These are phyloP conservation scores for Alfaro cultratus DNA, from an alignment of 2,797 vertebrate genomes.

Conservation along the genomic window DNA sequence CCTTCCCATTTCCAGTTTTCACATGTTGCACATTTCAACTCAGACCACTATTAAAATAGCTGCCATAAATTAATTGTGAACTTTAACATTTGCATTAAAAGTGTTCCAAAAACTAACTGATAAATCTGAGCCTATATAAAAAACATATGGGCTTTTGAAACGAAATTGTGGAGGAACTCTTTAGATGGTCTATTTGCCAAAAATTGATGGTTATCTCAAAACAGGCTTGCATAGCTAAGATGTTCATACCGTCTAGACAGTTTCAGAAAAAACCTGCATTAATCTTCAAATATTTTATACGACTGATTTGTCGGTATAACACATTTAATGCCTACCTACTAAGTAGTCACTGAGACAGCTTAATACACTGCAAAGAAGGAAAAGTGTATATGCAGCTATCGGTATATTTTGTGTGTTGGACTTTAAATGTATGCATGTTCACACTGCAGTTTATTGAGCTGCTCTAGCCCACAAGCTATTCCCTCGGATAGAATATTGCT, in stretches of 20 bases:
- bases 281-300: background rate
- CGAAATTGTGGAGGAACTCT: background rate
- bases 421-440: constrained; percentile 8
- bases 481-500: constrained; percentile 65
- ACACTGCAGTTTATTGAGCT: constrained; percentile 39
- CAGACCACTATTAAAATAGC: background rate
- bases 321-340: constrained; percentile 25
- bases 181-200: constrained; percentile 9
- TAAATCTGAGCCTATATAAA: background rate
- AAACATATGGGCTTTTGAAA: background rate
- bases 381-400: background rate
- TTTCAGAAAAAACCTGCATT: constrained; percentile 21
- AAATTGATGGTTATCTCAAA: constrained; percentile 13
- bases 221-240: background rate
- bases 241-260: background rate
- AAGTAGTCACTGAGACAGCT: background rate
- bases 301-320: constrained; percentile 1
- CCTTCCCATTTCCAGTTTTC: background rate
- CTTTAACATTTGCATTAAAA: background rate
- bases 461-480: constrained; percentile 49
- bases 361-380: background rate
- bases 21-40: background rate
- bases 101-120: background rate
- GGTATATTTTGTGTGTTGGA: constrained; percentile 5
- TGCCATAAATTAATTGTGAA: background rate